Evolutionary conservation across 1,140 invertebrate genomes (phyloP).

Genomic region (Meloidogyne floridensis): DNA sequence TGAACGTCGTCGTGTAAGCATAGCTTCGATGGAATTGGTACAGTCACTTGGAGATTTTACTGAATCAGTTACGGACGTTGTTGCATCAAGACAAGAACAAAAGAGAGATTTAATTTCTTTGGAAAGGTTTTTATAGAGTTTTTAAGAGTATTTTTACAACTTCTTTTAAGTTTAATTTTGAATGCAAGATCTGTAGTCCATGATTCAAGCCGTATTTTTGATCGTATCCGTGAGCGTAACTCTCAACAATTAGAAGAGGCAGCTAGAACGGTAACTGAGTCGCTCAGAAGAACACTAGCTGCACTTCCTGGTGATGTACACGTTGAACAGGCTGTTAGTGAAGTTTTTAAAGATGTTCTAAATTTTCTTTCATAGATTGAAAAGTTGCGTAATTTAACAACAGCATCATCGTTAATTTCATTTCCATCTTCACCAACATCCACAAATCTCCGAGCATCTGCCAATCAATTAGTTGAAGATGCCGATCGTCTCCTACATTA

Average conservation of each 20-base stretch:
- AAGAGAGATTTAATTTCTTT: not conserved
- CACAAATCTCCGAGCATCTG: slow-evolving; percentile 79
- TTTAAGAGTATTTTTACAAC: not conserved
- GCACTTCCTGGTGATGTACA: slow-evolving; percentile 55
- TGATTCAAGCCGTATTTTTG: slow-evolving; percentile 71
- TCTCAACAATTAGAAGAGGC: slow-evolving; percentile 50
- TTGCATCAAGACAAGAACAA: slow-evolving; percentile 70
- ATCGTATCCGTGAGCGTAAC: slow-evolving; percentile 74
- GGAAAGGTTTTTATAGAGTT: slow-evolving; percentile 10
- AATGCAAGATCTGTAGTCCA: slow-evolving; percentile 60
- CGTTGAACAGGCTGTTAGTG: slow-evolving; percentile 54
- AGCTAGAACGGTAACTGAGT: slow-evolving; percentile 41
- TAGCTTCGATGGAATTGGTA: slow-evolving; percentile 79
- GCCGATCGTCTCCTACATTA: not conserved
- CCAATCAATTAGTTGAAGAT: slow-evolving; percentile 69
- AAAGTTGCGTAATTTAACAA: not conserved
- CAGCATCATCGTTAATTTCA: not conserved
- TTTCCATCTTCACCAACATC: slow-evolving; percentile 69
- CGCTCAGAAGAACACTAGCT: slow-evolving; percentile 51
- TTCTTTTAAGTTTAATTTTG: slow-evolving; percentile 54
- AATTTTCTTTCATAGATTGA: slow-evolving; percentile 6
- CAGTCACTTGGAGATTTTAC: slow-evolving; percentile 76
- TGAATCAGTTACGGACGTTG: slow-evolving; percentile 75
- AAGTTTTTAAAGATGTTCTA: not conserved
- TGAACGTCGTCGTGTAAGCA: slow-evolving; percentile 81